Evolutionary conservation across 2,888 invertebrate species (phyloP).

Genomic region (Ochropacha duplaris): DNA sequence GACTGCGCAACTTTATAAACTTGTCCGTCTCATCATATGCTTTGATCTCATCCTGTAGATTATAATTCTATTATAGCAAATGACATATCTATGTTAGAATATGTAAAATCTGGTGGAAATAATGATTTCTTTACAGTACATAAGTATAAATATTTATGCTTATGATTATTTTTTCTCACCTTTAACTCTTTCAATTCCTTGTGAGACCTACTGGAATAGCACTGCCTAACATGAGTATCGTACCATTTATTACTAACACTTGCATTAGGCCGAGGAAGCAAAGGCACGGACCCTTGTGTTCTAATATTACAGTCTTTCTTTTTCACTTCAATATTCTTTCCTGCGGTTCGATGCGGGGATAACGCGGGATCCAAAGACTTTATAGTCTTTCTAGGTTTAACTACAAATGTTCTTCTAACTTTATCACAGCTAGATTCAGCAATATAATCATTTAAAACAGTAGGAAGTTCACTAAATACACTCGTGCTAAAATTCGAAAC

Average conservation of each 20-base stretch:
- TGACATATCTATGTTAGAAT: neutral
- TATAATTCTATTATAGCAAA: too few relatives aligned
- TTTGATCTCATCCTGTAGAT: constrained; percentile 72
- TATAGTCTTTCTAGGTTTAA: constrained; percentile 66
- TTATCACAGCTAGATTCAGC: constrained; percentile 40
- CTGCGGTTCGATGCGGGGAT: constrained; percentile 42
- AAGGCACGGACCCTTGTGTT: constrained; percentile 50
- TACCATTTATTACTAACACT: constrained; percentile 46
- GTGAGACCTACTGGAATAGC: constrained; percentile 63
- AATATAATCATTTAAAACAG: constrained; percentile 61
- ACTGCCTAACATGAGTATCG: constrained; percentile 48
- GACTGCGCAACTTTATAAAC: constrained; percentile 50
- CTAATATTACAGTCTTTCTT: constrained; percentile 33
- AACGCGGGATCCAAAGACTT: constrained; percentile 60
- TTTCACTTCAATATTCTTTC: constrained; percentile 22
- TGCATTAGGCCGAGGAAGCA: constrained; percentile 25
- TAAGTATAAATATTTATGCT: too few relatives aligned
- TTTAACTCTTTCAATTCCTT: constrained; percentile 63
- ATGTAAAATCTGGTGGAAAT: neutral
- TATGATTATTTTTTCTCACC: constrained; percentile 35
- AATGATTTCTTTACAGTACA: neutral
- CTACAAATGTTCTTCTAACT: constrained; percentile 44
- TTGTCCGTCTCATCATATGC: constrained; percentile 61
- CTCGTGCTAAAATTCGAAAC: constrained; percentile 54
- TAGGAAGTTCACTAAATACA: constrained; percentile 64